Base-by-base conservation (phyloP, 2,113 vertebrate species). In the Sceloporus undulatus region DNA sequence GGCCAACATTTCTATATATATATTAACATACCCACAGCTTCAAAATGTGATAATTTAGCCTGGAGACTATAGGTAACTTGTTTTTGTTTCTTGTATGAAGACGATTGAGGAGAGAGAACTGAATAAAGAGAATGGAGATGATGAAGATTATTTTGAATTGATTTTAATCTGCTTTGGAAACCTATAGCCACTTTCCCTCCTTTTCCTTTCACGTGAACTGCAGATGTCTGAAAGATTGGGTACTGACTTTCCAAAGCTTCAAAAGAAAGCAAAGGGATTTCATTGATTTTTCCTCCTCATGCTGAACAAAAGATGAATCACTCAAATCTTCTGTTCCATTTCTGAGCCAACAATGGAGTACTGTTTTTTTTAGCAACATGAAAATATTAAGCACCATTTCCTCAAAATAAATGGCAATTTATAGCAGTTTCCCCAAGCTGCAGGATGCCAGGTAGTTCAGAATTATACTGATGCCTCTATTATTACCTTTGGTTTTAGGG, bases 211-310 rank as follows among this genome's bases (percentile, higher is more conserved):
- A 84, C 84, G 75, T 14, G 5, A 92, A 75, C 87, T 80, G 87
- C 84, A 86, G 48, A 71, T 87, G 85, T 93, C 90, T 87, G 84
- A 89, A 92, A 82, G 56, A 81, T 89, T 13, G 62, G 87, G 34
- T 65, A 88, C 0, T 79, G 89, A 87, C 86, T 82, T 89, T 91
- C 86, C 82, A 91, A 94, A 91, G 54, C 88, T 48, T 14, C 84
- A 88, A 88, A 84, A 92, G 77, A 21, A 91, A 88, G 42, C 56
- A 79, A 89, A 87, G 86, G 87, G 79, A 88, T 92, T 93, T 86
- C 76, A 86, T 78, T 1, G 87, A 90, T 92, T 92, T 90, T 59
- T 82, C 86, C 81, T 74, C 21, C 42, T 94, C 90, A 86, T 73
- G 78, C 21, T 8, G 38, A 85, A 38, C 87, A 88, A 84, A 87